A percentile compares a stretch with the other conserved stretches of the same genome.
Conservation (phyloP, 2,888 invertebrate species). For the Flexamia atlantica region DNA sequence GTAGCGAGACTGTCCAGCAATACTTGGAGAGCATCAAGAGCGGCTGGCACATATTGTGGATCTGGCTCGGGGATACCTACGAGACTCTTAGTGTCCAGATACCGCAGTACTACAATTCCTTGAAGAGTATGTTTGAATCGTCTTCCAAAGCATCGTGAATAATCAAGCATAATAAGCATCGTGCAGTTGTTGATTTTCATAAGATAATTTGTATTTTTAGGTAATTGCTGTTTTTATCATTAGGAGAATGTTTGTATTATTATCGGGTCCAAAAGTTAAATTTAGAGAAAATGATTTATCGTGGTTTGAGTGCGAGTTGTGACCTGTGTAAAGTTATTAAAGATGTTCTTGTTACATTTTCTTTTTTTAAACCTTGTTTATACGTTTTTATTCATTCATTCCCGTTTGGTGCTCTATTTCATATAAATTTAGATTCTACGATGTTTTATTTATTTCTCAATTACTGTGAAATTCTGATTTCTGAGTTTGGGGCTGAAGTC, state of each 20-base stretch:
- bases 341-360: conserved; percentile 12
- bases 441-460: too few relatives aligned
- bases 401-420: too few relatives aligned
- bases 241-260: conserved; percentile 1
- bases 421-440: too few relatives aligned
- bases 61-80: conserved; percentile 56
- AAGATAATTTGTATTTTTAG: background rate
- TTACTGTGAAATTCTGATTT: too few relatives aligned
- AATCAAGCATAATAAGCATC: background rate
- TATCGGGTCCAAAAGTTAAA: conserved; percentile 1
- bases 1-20: conserved; percentile 58
- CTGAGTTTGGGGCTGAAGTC: too few relatives aligned
- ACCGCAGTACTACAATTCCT: conserved; percentile 18
- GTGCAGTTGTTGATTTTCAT: background rate
- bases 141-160: conserved; percentile 10
- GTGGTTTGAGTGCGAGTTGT: background rate
- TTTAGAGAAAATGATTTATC: background rate
- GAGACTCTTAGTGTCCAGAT: background rate
- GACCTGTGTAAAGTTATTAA: background rate
- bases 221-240: background rate
- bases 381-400: too few relatives aligned
- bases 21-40: conserved; percentile 58
- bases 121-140: background rate
- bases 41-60: conserved; percentile 62
- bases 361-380: background rate